Evolutionary conservation across 37 sponge, comb jelly and placozoan genomes (phyloP).

Genomic region (Chondrilla cf. caribensis): DNA sequence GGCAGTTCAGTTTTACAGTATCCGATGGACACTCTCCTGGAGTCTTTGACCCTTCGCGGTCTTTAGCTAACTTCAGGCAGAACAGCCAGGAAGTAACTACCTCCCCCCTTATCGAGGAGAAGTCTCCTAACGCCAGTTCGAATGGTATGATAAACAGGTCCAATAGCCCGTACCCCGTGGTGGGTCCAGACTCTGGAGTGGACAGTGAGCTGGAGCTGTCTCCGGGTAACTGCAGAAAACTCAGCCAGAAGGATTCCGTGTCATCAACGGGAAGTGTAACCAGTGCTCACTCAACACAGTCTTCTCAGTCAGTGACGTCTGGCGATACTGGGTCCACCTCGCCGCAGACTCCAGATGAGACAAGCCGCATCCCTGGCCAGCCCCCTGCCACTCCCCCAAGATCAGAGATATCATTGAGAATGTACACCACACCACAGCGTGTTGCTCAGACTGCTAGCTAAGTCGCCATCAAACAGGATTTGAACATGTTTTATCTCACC

Average conservation of each 20-base stretch:
- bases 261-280: constrained; percentile 30
- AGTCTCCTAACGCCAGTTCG: neutral
- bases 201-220: constrained; percentile 20
- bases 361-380: neutral
- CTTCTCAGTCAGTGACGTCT: neutral
- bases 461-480: neutral
- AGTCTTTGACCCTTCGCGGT: constrained; percentile 2
- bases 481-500: too few relatives aligned
- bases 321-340: neutral
- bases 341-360: neutral
- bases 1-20: constrained; percentile 13
- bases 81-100: neutral
- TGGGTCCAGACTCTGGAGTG: constrained; percentile 9
- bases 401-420: constrained; percentile 48
- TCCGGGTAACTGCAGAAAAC: constrained; percentile 4
- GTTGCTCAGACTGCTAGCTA: constrained; percentile 16
- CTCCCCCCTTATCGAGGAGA: constrained; percentile 10
- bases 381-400: constrained; percentile 64
- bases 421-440: neutral
- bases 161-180: neutral
- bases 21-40: neutral
- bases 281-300: neutral
- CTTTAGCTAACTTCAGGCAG: constrained; percentile 18
- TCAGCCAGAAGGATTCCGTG: constrained; percentile 37
- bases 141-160: neutral